Conservation (phyloP, 2,113 vertebrate genomes). For the Chionodraco myersi region DNA sequence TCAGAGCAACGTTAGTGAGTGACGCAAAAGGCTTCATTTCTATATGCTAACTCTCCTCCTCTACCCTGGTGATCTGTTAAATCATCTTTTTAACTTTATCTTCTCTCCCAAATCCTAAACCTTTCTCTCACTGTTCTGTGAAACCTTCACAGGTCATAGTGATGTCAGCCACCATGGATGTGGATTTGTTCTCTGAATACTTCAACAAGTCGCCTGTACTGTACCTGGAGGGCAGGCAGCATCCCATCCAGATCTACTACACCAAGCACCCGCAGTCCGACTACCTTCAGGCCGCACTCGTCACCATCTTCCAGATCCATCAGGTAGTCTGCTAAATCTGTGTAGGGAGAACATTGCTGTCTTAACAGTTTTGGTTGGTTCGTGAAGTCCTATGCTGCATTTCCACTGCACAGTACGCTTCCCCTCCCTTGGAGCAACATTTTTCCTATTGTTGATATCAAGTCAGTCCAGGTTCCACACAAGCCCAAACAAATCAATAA, state of each 20-base stretch:
- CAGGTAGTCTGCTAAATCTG: slow-evolving; percentile 83
- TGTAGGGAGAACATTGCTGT: not conserved
- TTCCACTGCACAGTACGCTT: too few relatives aligned
- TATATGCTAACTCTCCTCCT: not conserved
- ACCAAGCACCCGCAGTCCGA: slow-evolving; percentile 94
- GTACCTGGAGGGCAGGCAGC: slow-evolving; percentile 94
- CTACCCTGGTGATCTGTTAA: not conserved
- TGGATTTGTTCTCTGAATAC: slow-evolving; percentile 96
- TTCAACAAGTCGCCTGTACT: slow-evolving; percentile 94
- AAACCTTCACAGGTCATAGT: slow-evolving; percentile 86
- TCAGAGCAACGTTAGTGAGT: too few relatives aligned
- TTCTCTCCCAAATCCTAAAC: not conserved
- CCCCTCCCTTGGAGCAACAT: too few relatives aligned
- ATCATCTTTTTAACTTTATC: not conserved
- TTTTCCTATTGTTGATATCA: too few relatives aligned
- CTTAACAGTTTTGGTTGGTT: too few relatives aligned
- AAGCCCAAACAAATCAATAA: not conserved
- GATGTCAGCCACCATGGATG: slow-evolving; percentile 99
- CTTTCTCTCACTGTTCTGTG: not conserved
- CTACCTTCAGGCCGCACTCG: slow-evolving; percentile 95
- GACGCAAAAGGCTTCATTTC: not conserved
- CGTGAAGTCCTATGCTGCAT: too few relatives aligned
- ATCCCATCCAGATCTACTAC: slow-evolving; percentile 95
- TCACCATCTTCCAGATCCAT: slow-evolving; percentile 96
- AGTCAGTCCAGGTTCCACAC: too few relatives aligned